phyloP scores from a whole-genome alignment of 2,888 invertebrate species.

The Eupithecia exiguata region DNA sequence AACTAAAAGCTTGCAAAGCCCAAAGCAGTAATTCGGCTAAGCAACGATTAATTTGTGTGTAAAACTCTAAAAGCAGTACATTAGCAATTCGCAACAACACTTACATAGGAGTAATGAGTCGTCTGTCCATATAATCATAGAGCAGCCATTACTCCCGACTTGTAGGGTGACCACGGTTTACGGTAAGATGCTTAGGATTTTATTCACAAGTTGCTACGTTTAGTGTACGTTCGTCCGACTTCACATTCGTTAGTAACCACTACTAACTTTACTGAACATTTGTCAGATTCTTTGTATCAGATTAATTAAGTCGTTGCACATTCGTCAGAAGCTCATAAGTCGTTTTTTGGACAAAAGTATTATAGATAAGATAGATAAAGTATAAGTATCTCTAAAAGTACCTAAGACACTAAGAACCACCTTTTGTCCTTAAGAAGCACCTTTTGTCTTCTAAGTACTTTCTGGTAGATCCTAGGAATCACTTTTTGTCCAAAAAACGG shows the following conservation, averaged over 20 bases:
- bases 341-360: background rate
- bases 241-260: background rate
- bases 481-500: no score
- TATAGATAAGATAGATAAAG: no score
- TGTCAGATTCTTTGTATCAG: background rate
- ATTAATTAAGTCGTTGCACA: background rate
- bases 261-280: background rate
- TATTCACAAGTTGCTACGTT: background rate
- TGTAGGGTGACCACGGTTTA: constrained; percentile 54
- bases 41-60: constrained; percentile 78
- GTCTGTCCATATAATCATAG: constrained; percentile 84
- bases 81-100: constrained; percentile 83
- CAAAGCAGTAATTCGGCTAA: constrained; percentile 65
- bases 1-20: constrained; percentile 42
- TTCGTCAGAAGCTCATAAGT: background rate
- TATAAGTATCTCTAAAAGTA: no score
- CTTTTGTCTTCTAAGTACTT: no score
- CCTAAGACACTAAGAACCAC: no score
- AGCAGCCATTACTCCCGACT: constrained; percentile 78
- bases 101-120: constrained; percentile 82
- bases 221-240: background rate
- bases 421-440: no score
- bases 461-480: no score
- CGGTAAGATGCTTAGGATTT: background rate
- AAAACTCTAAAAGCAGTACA: constrained; percentile 76